These are phyloP conservation scores for Drosophila testacea DNA, from an alignment of 2,888 invertebrate species.

Conservation along the genomic window DNA sequence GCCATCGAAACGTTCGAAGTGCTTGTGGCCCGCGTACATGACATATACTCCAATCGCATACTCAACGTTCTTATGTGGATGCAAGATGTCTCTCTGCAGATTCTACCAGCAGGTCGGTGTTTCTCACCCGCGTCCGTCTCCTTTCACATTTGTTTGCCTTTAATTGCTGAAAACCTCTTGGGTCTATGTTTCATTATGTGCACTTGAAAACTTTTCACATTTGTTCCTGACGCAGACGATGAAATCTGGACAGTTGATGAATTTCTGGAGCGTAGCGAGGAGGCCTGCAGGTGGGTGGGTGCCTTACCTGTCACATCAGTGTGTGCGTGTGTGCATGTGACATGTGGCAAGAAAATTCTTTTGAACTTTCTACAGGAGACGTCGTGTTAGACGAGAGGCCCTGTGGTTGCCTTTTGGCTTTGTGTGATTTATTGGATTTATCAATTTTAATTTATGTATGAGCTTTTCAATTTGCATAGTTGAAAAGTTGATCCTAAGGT, in stretches of 20 bases:
- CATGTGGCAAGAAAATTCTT: slow-evolving; percentile 59
- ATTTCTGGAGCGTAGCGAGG: slow-evolving; percentile 93
- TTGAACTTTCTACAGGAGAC: slow-evolving; percentile 52
- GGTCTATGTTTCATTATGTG: slow-evolving; percentile 45
- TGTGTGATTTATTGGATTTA: slow-evolving; percentile 71
- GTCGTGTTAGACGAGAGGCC: slow-evolving; percentile 10
- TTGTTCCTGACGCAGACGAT: slow-evolving; percentile 86
- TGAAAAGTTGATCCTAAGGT: slow-evolving; percentile 10
- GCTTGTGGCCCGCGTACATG: slow-evolving; percentile 91
- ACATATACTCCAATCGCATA: slow-evolving; percentile 96
- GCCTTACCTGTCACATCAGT: slow-evolving; percentile 39
- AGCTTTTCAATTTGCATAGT: slow-evolving; percentile 52
- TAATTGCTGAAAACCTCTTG: slow-evolving; percentile 40
- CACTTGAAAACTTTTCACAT: slow-evolving; percentile 69
- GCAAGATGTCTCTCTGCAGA: slow-evolving; percentile 93
- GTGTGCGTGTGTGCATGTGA: slow-evolving; percentile 28
- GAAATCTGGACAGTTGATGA: slow-evolving; percentile 95
- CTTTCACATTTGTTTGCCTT: not conserved
- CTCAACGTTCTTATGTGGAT: slow-evolving; percentile 94
- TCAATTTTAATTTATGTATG: slow-evolving; percentile 61
- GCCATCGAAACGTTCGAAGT: slow-evolving; percentile 93
- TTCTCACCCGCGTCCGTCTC: not conserved
- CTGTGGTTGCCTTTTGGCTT: slow-evolving; percentile 39
- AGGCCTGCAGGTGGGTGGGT: slow-evolving; percentile 88
- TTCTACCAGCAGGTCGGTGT: slow-evolving; percentile 88